phyloP scores from a whole-genome alignment of 2,113 vertebrate genomes.

The Mus pahari region DNA sequence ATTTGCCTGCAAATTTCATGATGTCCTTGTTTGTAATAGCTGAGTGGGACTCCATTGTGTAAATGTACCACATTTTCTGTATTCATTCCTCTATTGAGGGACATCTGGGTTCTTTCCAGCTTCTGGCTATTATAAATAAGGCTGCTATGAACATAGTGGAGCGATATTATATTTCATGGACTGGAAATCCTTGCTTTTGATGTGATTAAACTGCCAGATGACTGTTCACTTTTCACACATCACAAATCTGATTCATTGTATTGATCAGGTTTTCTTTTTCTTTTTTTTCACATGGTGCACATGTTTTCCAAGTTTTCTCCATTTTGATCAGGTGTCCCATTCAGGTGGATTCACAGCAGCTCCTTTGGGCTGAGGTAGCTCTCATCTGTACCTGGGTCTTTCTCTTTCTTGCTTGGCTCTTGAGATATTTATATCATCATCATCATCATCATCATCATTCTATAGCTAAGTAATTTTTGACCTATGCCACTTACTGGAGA shows the following conservation, averaged over 20 bases:
- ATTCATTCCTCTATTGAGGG: too few species aligned
- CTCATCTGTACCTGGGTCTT: neutral
- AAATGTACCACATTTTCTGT: too few species aligned
- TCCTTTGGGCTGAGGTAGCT: too few species aligned
- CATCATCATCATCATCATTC: too few species aligned
- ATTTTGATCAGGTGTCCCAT: neutral
- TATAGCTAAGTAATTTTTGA: neutral
- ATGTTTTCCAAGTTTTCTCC: neutral
- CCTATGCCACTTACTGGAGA: neutral
- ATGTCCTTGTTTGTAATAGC: too few species aligned
- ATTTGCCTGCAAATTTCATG: too few species aligned
- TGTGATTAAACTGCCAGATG: neutral
- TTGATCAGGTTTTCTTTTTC: neutral
- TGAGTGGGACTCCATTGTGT: too few species aligned
- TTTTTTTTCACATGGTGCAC: neutral
- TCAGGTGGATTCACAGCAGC: neutral
- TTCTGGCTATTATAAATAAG: too few species aligned
- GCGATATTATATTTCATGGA: neutral
- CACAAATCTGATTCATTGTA: neutral
- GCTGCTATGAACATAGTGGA: too few species aligned
- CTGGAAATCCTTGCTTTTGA: neutral
- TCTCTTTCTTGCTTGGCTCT: neutral
- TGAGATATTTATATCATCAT: neutral
- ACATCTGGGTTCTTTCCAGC: too few species aligned
- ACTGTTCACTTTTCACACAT: neutral